phyloP scores from a whole-genome alignment of 2,113 vertebrate species.

The Corythoichthys intestinalis region DNA sequence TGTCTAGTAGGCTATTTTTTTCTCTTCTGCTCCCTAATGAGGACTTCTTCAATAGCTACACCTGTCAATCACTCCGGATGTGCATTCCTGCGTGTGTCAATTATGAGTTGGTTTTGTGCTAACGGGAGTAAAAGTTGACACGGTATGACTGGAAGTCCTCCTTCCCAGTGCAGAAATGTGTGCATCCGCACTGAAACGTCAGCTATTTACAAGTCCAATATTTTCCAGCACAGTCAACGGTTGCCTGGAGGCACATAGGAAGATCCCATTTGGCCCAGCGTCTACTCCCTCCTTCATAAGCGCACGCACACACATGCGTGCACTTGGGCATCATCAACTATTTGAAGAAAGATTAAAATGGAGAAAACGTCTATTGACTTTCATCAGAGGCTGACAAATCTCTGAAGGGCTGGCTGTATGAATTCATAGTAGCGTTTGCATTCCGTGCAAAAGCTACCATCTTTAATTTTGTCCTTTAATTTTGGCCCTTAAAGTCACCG shows the following conservation, averaged over 20 bases:
- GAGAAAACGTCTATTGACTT: slow-evolving; percentile 18
- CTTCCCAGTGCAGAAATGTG: neutral
- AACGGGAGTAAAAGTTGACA: neutral
- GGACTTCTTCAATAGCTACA: neutral
- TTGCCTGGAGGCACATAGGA: slow-evolving; percentile 46
- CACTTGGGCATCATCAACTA: slow-evolving; percentile 41
- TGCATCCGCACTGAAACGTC: slow-evolving; percentile 36
- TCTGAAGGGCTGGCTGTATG: slow-evolving; percentile 14
- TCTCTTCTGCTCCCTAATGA: neutral
- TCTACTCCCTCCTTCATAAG: slow-evolving; percentile 14
- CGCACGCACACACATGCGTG: slow-evolving; percentile 2
- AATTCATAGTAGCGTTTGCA: neutral
- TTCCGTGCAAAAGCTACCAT: too few relatives aligned
- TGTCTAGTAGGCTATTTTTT: neutral
- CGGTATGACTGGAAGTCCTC: neutral
- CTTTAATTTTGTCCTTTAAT: too few relatives aligned
- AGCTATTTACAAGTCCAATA: slow-evolving; percentile 55
- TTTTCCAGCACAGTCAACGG: slow-evolving; percentile 60
- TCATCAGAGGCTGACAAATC: slow-evolving; percentile 28
- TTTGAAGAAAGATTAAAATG: slow-evolving; percentile 36
- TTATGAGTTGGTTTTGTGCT: neutral
- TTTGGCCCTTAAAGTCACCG: too few relatives aligned
- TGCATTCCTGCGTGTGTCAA: neutral
- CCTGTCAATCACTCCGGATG: neutral
- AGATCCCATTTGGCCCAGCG: slow-evolving; percentile 50